Percentiles rank a stretch among this genome's conserved stretches.
Conservation (phyloP, 2,888 invertebrate genomes). For the Athripsodes cinereus region DNA sequence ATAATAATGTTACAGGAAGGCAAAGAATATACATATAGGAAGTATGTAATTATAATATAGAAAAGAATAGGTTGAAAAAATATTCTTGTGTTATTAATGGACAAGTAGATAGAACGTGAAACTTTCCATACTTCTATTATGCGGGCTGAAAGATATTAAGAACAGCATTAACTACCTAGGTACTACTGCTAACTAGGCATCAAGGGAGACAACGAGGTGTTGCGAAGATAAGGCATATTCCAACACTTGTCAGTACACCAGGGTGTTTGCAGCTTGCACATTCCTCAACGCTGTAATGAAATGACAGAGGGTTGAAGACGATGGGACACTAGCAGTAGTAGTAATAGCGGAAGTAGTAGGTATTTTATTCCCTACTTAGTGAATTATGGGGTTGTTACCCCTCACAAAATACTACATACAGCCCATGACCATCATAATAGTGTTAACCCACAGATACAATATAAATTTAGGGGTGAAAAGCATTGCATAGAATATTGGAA, state of each 20-base stretch:
- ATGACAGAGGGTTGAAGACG: not conserved
- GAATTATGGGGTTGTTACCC: conserved; percentile 1
- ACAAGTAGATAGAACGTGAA: too few relatives aligned
- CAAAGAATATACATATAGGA: too few relatives aligned
- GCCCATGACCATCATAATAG: not conserved
- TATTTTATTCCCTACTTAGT: not conserved
- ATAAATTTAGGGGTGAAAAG: not conserved
- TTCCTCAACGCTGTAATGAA: conserved; percentile 1
- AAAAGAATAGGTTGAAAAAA: too few relatives aligned
- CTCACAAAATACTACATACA: not conserved
- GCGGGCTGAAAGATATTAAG: not conserved
- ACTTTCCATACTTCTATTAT: too few relatives aligned
- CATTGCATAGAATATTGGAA: too few relatives aligned
- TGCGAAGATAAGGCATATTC: not conserved
- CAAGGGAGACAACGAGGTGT: not conserved
- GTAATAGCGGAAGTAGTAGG: too few relatives aligned
- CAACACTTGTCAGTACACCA: not conserved
- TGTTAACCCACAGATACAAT: not conserved
- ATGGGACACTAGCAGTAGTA: not conserved
- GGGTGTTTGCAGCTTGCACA: not conserved
- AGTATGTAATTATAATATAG: too few relatives aligned
- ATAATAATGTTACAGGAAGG: too few relatives aligned
- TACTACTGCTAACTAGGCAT: not conserved
- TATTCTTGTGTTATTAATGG: too few relatives aligned
- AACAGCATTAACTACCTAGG: not conserved